phyloP scores from a whole-genome alignment of 2,797 vertebrate species.

The Pelochelys cantorii region DNA sequence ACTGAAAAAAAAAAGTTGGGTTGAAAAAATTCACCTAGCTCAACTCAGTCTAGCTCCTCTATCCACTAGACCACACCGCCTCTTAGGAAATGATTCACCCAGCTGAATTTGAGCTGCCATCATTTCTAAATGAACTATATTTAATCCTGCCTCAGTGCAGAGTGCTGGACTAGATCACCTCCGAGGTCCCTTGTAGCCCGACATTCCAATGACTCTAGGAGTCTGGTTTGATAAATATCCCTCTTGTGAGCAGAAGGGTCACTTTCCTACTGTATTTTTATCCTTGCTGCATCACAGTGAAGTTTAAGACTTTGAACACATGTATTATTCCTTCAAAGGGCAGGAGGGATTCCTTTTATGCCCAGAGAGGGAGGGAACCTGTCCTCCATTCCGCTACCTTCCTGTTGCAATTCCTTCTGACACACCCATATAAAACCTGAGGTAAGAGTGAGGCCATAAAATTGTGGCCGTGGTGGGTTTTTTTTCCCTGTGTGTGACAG shows the following conservation, averaged over 20 bases:
- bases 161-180: not conserved
- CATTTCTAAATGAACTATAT: not conserved
- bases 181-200: not conserved
- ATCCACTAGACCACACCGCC: not conserved
- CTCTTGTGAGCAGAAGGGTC: accelerated
- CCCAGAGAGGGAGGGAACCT: not conserved
- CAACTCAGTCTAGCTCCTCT: not conserved
- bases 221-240: not conserved
- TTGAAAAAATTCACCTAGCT: not conserved
- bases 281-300: not conserved
- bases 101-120: not conserved
- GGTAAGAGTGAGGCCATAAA: accelerated
- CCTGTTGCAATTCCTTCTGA: too few species aligned
- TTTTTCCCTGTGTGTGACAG: not conserved
- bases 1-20: not conserved
- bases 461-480: accelerated
- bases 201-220: not conserved
- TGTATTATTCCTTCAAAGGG: not conserved
- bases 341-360: not conserved
- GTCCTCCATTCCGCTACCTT: accelerated
- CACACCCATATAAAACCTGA: too few species aligned
- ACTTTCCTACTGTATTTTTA: not conserved
- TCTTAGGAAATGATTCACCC: not conserved
- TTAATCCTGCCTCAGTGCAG: not conserved
- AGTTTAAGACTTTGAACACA: not conserved